Conservation (phyloP, 2,113 vertebrate genomes). For the Laticauda laticaudata region DNA sequence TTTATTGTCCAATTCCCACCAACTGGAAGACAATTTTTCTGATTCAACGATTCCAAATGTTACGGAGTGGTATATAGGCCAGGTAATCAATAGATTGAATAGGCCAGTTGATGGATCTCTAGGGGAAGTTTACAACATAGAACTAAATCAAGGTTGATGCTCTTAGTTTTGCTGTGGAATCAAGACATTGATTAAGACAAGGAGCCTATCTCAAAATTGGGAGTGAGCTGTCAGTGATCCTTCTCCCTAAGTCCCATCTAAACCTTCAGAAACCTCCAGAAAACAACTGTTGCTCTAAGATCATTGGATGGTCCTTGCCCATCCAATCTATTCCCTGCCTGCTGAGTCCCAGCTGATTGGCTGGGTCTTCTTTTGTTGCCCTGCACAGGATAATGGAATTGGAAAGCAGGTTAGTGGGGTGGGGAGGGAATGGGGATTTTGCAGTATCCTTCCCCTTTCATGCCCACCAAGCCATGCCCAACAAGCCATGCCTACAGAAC, state of each 20-base stretch:
- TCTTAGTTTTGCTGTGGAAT: neutral
- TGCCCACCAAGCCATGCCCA: too few species aligned
- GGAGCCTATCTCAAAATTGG: neutral
- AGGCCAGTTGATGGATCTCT: neutral
- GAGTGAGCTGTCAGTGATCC: neutral
- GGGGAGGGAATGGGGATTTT: too few species aligned
- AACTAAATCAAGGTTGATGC: neutral
- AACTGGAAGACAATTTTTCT: neutral
- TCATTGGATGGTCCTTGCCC: neutral
- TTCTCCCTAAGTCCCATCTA: neutral
- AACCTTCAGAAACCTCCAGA: neutral
- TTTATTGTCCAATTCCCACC: neutral
- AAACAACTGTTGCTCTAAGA: neutral
- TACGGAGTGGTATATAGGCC: neutral
- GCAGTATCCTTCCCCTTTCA: too few species aligned
- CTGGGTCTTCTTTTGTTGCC: too few species aligned
- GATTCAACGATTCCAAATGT: neutral
- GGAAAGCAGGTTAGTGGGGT: too few species aligned
- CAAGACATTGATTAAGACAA: neutral
- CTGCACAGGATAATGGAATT: too few species aligned
- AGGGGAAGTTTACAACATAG: neutral
- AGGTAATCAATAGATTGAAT: neutral
- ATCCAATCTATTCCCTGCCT: too few species aligned
- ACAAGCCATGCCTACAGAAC: too few species aligned
- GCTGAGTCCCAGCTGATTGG: too few species aligned